A percentile compares a stretch with the other conserved stretches of the same genome.
These are phyloP conservation scores for Pseudomyrmex sp. DNA, from an alignment of 1,140 invertebrate species.

Conservation along the genomic window DNA sequence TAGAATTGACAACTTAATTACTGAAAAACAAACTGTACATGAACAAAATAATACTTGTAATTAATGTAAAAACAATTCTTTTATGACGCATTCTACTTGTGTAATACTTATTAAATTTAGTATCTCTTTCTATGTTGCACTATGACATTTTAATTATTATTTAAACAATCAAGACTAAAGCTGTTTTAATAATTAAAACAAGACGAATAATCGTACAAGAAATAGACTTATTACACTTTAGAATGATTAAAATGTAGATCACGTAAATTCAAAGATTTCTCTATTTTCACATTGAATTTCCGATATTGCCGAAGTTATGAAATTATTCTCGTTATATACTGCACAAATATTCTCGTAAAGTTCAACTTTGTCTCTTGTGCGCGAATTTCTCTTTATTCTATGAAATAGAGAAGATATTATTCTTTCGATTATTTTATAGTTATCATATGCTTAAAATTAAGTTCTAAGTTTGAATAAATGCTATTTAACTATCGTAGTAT, in stretches of 20 bases:
- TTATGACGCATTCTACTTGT: too few relatives aligned
- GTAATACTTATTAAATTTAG: too few relatives aligned
- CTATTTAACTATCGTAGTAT: neutral
- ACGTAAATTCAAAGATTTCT: constrained; percentile 28
- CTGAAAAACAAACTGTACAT: neutral
- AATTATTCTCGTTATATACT: constrained; percentile 36
- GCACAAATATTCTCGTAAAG: constrained; percentile 22
- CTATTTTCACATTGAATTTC: constrained; percentile 29
- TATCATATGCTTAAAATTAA: constrained; percentile 8
- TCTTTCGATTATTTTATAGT: constrained; percentile 5
- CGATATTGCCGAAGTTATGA: constrained; percentile 20
- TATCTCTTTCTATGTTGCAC: too few relatives aligned
- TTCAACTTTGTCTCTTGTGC: constrained; percentile 11
- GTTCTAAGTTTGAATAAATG: neutral
- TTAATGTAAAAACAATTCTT: too few relatives aligned
- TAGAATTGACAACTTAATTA: too few relatives aligned
- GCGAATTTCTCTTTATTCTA: neutral
- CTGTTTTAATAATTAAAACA: neutral
- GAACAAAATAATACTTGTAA: neutral
- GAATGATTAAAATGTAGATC: constrained; percentile 21
- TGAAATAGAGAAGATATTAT: constrained; percentile 1
- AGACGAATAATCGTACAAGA: neutral
- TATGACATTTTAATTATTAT: neutral
- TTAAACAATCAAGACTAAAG: neutral
- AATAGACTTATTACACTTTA: constrained; percentile 1